Evolutionary conservation across 2,888 invertebrate genomes (phyloP), one percentile per base, ranked within the genome.

Genomic region (Creontiades dilutus): DNA sequence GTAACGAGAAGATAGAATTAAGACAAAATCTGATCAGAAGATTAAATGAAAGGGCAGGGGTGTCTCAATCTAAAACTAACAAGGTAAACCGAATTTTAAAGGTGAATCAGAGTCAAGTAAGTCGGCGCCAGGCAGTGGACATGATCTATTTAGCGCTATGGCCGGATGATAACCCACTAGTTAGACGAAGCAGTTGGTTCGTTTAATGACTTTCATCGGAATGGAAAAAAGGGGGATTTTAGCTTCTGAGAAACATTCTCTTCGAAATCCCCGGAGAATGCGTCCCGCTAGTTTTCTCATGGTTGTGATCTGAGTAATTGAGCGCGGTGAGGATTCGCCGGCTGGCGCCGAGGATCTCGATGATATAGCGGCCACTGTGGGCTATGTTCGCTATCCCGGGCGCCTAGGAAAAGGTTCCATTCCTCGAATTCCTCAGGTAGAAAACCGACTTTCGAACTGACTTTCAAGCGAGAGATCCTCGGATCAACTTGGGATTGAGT

Each of bases 281-380:
- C 19, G 68, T 82, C 19, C 85, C 85, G 85, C 85, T 85, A 85
- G 12, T n/a, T 37, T 57, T 86, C 76, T 86, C 86, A 86, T 86
- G 86, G 86, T 86, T 52, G 55, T 86, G 86, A 86, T 86, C 68
- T 76, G 52, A 19, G 86, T 86, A 86, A 86, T 86, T 86, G 86
- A 46, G 61, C 57, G 19, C 68, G 68, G 75, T 16, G 27, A 28
- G 75, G 76, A 86, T 75, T 75, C 47, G 75, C 75, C 76, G 46
- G 75, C 46, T 68, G 68, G 68, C 86, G 86, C 86, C 48, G 23
- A 13, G 61, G 61, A 37, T 85, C 82, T 14, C 82, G 68, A 68
- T 68, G 27, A 23, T 23, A 52, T 52, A 52, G 23, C 23, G 23
- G 68, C 68, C 23, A 23, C 68, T 23, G 68, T 23, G 23, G 57